Evolutionary conservation across 2,113 vertebrate genomes (phyloP).

Genomic region (Apaloderma vittatum): DNA sequence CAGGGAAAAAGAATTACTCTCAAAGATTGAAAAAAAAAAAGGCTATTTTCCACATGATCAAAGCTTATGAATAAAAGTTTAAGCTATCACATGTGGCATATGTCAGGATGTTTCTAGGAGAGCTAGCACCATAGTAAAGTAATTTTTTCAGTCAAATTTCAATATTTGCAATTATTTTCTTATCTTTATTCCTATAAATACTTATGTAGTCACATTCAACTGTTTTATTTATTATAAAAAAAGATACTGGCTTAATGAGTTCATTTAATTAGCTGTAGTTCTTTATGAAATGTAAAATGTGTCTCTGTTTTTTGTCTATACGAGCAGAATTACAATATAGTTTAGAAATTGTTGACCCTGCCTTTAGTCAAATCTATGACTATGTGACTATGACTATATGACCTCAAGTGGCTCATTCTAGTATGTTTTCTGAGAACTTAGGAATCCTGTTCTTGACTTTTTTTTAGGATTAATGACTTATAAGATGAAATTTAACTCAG

Average conservation of each 20-base stretch:
- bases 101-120: neutral
- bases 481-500: neutral
- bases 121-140: neutral
- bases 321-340: neutral
- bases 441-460: neutral
- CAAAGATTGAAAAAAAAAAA: neutral
- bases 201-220: neutral
- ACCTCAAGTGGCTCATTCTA: neutral
- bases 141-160: neutral
- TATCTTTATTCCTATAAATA: neutral
- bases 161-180: neutral
- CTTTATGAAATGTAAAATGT: neutral
- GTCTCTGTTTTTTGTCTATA: neutral
- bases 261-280: neutral
- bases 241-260: accelerated
- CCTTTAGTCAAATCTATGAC: neutral
- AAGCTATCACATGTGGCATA: neutral
- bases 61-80: neutral
- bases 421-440: neutral
- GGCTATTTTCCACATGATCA: neutral
- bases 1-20: neutral
- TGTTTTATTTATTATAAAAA: neutral
- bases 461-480: neutral
- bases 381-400: too few species aligned
- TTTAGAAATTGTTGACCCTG: neutral